Percentiles rank a stretch among this genome's conserved stretches.
Evolutionary conservation across 2,797 vertebrate species (phyloP).

Genomic region (Tangara arthus): DNA sequence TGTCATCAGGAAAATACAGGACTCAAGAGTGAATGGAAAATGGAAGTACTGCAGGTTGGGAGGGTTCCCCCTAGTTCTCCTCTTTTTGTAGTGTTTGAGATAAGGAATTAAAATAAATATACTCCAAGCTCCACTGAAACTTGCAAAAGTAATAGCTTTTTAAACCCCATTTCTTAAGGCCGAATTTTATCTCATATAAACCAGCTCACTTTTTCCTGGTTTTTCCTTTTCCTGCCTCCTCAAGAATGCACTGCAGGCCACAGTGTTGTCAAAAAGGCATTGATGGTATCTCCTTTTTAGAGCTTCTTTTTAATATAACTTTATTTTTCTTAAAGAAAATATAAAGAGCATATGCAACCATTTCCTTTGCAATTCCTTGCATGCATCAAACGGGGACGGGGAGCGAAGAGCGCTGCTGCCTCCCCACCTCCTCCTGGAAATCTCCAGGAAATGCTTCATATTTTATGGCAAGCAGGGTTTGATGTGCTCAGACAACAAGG

Average conservation of each 20-base stretch:
- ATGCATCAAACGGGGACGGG: neutral
- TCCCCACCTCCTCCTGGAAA: neutral
- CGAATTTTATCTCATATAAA: neutral
- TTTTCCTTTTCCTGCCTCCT: neutral
- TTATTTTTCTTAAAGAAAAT: neutral
- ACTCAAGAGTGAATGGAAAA: neutral
- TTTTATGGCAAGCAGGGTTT: neutral
- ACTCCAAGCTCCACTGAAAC: neutral
- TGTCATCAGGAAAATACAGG: conserved; percentile 20
- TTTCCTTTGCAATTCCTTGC: neutral
- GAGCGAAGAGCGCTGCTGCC: neutral
- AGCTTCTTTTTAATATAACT: neutral
- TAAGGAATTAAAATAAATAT: conserved; percentile 10
- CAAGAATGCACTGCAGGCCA: neutral
- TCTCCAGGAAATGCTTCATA: neutral
- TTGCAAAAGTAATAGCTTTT: neutral
- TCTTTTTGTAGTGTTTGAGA: neutral
- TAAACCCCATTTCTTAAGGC: neutral
- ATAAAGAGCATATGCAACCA: neutral
- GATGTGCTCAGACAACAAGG: neutral
- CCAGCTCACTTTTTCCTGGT: neutral
- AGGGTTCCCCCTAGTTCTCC: neutral
- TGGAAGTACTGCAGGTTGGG: neutral
- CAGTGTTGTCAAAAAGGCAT: neutral
- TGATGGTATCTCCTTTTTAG: neutral